These are phyloP conservation scores for Plecotus auritus DNA, from an alignment of 2,113 vertebrate genomes.

Conservation along the genomic window DNA sequence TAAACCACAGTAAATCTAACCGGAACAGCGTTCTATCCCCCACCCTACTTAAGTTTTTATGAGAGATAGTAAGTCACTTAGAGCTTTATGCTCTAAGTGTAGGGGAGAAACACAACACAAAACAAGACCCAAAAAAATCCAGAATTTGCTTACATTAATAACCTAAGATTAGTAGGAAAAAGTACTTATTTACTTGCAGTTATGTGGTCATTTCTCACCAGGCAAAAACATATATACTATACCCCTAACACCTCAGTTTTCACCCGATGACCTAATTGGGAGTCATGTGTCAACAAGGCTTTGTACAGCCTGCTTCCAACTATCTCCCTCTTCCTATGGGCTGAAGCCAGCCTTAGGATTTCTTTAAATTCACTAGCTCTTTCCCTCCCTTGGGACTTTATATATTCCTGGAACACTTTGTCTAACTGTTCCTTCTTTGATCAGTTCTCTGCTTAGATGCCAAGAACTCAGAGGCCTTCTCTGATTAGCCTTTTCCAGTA, in stretches of 20 bases:
- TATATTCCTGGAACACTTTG: neutral
- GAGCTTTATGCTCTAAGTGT: neutral
- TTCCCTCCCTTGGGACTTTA: neutral
- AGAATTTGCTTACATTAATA: constrained; percentile 15
- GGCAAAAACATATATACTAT: neutral
- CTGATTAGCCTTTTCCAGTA: neutral
- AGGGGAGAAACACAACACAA: neutral
- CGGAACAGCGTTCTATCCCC: constrained; percentile 39
- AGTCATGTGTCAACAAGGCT: neutral
- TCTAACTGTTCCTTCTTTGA: neutral
- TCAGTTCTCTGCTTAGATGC: neutral
- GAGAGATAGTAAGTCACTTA: constrained; percentile 47
- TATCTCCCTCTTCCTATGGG: neutral
- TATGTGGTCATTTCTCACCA: constrained; percentile 30
- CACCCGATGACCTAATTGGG: neutral
- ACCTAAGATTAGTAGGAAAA: neutral
- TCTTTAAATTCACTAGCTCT: neutral
- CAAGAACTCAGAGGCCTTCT: neutral
- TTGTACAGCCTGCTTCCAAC: neutral
- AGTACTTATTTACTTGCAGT: neutral
- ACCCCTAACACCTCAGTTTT: neutral
- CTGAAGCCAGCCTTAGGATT: neutral
- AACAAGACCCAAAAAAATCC: neutral
- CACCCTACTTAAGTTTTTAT: constrained; percentile 62
- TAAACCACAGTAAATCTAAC: constrained; percentile 74